phyloP scores from a whole-genome alignment of 2,888 invertebrate genomes.

The Argyresthia albistria region DNA sequence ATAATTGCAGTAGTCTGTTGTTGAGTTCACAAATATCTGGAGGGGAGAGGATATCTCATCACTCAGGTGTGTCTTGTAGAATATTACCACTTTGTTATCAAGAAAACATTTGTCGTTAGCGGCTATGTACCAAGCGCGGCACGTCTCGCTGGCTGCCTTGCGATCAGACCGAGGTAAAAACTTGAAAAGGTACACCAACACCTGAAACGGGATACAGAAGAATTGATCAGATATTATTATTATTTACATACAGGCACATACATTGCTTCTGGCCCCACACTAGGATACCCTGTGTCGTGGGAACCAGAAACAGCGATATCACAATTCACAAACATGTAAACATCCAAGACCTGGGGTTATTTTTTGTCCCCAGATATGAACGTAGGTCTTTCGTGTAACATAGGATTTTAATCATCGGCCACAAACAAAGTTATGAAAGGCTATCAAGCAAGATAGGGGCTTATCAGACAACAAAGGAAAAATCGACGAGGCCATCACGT shows the following conservation, averaged over 20 bases:
- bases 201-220: conserved; percentile 39
- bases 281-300: too few relatives aligned
- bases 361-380: conserved; percentile 8
- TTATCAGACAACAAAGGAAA: neutral
- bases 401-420: neutral
- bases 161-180: conserved; percentile 77
- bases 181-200: conserved; percentile 75
- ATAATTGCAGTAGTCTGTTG: conserved; percentile 57
- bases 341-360: too few relatives aligned
- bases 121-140: conserved; percentile 77
- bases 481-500: conserved; percentile 34
- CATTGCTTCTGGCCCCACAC: too few relatives aligned
- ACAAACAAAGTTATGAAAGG: neutral
- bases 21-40: conserved; percentile 48
- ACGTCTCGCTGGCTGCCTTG: conserved; percentile 76
- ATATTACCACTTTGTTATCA: conserved; percentile 62
- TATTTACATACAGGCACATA: too few relatives aligned
- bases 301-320: too few relatives aligned
- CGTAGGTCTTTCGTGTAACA: conserved; percentile 8
- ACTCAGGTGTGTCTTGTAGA: conserved; percentile 51
- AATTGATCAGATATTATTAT: neutral
- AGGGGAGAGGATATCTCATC: conserved; percentile 48
- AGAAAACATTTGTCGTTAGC: conserved; percentile 74
- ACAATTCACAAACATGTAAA: too few relatives aligned
- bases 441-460: neutral